Evolutionary conservation across 2,113 vertebrate genomes (phyloP).

Genomic region (Xenopus laevis): DNA sequence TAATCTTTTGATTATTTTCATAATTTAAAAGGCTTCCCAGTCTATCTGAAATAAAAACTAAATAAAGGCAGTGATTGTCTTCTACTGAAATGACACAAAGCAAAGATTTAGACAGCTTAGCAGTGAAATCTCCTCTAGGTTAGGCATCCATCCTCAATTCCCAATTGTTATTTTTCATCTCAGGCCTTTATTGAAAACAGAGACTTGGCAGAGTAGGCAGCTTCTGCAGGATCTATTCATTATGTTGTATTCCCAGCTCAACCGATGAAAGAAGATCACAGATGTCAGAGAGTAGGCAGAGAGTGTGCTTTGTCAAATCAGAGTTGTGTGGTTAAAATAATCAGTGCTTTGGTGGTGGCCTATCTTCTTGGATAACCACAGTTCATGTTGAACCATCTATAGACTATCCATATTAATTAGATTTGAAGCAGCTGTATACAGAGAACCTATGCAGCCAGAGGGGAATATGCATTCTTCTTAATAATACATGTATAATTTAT

Average conservation of each 20-base stretch:
- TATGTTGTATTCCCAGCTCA: background rate
- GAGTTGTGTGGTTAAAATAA: background rate
- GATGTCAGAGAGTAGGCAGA: background rate
- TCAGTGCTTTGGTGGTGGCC: too few species aligned
- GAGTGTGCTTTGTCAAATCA: background rate
- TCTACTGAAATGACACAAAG: background rate
- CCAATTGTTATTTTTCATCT: constrained; percentile 4
- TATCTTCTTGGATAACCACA: too few species aligned
- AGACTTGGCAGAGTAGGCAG: background rate
- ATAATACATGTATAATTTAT: too few species aligned
- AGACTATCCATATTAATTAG: too few species aligned
- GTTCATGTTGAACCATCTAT: too few species aligned
- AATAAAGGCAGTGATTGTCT: constrained; percentile 4
- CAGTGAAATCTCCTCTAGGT: constrained; percentile 4
- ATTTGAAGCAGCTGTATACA: too few species aligned
- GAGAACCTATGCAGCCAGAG: too few species aligned
- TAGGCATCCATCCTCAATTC: constrained; percentile 9
- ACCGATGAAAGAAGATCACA: background rate
- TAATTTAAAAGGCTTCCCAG: too few species aligned
- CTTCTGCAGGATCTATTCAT: background rate
- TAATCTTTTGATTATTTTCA: too few species aligned
- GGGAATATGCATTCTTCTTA: too few species aligned
- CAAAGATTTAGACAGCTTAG: constrained; percentile 2
- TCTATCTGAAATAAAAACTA: background rate
- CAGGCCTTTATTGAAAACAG: constrained; percentile 2